phyloP scores from a whole-genome alignment of 2,888 invertebrate species.

The Cryptosula pallasiana region DNA sequence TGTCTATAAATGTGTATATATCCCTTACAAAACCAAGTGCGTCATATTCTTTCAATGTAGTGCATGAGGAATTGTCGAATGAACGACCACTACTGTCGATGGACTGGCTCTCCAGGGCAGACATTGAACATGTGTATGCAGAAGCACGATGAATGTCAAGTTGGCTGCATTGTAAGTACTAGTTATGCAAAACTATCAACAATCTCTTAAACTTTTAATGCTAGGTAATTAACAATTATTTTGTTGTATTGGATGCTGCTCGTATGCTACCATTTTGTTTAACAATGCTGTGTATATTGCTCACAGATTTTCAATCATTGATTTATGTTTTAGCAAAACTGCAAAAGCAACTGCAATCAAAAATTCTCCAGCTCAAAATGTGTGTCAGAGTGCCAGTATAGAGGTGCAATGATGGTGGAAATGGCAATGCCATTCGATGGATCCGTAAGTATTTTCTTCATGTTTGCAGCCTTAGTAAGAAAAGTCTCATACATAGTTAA shows the following conservation, averaged over 20 bases:
- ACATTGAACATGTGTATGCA: slow-evolving; percentile 4
- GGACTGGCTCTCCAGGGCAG: slow-evolving; percentile 15
- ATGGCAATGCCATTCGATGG: neutral
- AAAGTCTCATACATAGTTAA: neutral
- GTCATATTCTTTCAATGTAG: neutral
- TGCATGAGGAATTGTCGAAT: slow-evolving; percentile 4
- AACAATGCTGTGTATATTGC: too few relatives aligned
- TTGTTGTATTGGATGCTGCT: too few relatives aligned
- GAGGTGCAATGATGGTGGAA: slow-evolving; percentile 13
- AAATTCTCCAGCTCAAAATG: neutral
- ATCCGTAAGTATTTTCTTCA: neutral
- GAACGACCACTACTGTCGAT: slow-evolving; percentile 15
- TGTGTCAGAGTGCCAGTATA: slow-evolving; percentile 16
- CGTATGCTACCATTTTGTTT: too few relatives aligned
- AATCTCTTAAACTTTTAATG: too few relatives aligned
- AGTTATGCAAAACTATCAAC: neutral
- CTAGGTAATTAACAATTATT: too few relatives aligned
- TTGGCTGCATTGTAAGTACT: slow-evolving; percentile 21
- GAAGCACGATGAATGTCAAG: slow-evolving; percentile 22
- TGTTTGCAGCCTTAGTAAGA: neutral
- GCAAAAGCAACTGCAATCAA: neutral
- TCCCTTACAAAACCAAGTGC: neutral
- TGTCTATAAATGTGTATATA: neutral
- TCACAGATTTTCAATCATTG: too few relatives aligned
- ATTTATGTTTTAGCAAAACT: too few relatives aligned